phyloP scores from a whole-genome alignment of 2,797 vertebrate genomes.

The Myotis planiceps region DNA sequence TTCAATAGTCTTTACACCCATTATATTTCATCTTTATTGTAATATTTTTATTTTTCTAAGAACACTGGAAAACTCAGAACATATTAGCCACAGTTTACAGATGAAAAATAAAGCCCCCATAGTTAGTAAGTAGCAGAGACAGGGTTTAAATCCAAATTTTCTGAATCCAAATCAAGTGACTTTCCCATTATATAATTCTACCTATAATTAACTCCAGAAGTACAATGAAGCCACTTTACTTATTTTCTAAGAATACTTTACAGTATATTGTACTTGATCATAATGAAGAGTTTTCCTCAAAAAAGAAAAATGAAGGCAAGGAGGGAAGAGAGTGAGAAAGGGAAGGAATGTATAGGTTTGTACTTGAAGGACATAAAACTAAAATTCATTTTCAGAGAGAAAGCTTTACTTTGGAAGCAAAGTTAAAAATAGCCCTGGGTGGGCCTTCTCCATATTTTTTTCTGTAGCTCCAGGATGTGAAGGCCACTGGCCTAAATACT shows the following conservation, averaged over 20 bases:
- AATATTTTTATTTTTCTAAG: background rate
- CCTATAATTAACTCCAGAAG: background rate
- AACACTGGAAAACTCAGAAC: background rate
- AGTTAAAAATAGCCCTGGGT: background rate
- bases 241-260: background rate
- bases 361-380: background rate
- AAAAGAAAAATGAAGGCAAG: background rate
- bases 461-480: background rate
- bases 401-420: background rate
- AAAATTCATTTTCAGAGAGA: background rate
- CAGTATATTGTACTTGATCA: background rate
- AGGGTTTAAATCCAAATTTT: slow-evolving; percentile 1
- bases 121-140: background rate
- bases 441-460: background rate
- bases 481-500: background rate
- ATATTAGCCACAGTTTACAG: background rate
- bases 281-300: background rate
- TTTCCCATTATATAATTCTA: background rate
- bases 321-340: background rate
- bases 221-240: background rate
- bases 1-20: background rate
- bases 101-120: background rate
- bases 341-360: background rate
- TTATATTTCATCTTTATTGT: background rate
- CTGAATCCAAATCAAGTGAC: background rate